Evolutionary conservation across 2,888 invertebrate genomes (phyloP), one percentile per base, ranked within the genome.

Genomic region (Chromoteleia sp.): DNA sequence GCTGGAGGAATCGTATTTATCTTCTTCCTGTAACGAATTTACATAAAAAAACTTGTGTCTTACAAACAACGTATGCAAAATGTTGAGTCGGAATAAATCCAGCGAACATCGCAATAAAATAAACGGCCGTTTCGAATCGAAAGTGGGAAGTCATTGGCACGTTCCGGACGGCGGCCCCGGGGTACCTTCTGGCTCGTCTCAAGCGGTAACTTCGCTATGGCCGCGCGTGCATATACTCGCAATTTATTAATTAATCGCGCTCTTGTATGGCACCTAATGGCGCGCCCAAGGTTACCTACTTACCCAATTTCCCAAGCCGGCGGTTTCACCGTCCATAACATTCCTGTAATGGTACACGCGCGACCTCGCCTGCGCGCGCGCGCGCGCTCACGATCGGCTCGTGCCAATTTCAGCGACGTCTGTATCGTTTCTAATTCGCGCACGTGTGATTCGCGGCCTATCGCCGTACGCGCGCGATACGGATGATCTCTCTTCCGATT

Each of bases 241-340:
- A 33, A 29, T 52, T 73, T 59, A 71, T 71, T 78, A 79, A 79
- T 79, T 73, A 71, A 36, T 45, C 54, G 50, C 59, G 45, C 12
- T 71, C 73, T n/a, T 56, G 48, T 71, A 63, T 78, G 71, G 73
- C 75, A 77, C 77, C 56, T 48, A 56, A 58, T 65, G 36, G 65
- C 56, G 15, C 21, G 21, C 30, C 68, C 79, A 84, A 83, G 82
- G 84, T 83, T 82, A 83, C 84, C 84, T 81, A 85, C 82, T 85
- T 83, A 85, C 84, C 85, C 82, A 84, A 83, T 84, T 85, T 76
- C 77, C 75, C 71, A 25, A 70, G 65, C 25, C 14, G 58, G 65
- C 54, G 52, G 52, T 71, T 76, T 70, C 78, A 30, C 74, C 77
- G 75, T 61, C 56, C 68, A 61, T 56, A 52, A 65, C 70, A 50